These are phyloP conservation scores for Corythoichthys haematopterus DNA, from an alignment of 2,113 vertebrate species.

Conservation along the genomic window DNA sequence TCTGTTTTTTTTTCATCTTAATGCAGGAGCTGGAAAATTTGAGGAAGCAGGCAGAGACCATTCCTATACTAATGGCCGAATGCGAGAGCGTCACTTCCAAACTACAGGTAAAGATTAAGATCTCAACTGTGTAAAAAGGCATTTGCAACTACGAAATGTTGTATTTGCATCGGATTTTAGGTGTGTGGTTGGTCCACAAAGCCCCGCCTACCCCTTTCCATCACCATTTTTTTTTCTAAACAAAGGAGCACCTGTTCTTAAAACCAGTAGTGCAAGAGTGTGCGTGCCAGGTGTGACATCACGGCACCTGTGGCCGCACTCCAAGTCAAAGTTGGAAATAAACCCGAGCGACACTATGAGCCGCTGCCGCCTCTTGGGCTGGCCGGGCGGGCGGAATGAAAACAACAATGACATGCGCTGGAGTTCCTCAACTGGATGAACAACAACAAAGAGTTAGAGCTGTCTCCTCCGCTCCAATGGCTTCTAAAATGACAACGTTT, in stretches of 20 bases:
- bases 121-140: neutral
- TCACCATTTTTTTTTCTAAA: slow-evolving; percentile 6
- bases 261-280: slow-evolving; percentile 46
- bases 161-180: slow-evolving; percentile 3
- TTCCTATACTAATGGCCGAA: slow-evolving; percentile 91
- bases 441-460: slow-evolving; percentile 3
- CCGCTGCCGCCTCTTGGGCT: slow-evolving; percentile 16
- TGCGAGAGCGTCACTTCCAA: slow-evolving; percentile 85
- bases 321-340: neutral
- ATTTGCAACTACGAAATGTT: neutral
- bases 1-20: neutral
- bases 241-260: slow-evolving; percentile 31
- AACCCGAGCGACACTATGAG: neutral
- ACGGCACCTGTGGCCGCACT: neutral
- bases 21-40: slow-evolving; percentile 88
- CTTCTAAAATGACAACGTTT: neutral
- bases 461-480: neutral
- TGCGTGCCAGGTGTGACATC: slow-evolving; percentile 36
- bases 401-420: slow-evolving; percentile 52
- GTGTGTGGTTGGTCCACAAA: slow-evolving; percentile 11
- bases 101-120: slow-evolving; percentile 78
- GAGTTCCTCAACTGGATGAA: slow-evolving; percentile 40
- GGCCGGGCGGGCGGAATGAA: slow-evolving; percentile 27
- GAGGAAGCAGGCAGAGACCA: slow-evolving; percentile 90
- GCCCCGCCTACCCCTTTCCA: neutral